phyloP scores from a whole-genome alignment of 2,888 invertebrate genomes.

The Eulithis prunata region DNA sequence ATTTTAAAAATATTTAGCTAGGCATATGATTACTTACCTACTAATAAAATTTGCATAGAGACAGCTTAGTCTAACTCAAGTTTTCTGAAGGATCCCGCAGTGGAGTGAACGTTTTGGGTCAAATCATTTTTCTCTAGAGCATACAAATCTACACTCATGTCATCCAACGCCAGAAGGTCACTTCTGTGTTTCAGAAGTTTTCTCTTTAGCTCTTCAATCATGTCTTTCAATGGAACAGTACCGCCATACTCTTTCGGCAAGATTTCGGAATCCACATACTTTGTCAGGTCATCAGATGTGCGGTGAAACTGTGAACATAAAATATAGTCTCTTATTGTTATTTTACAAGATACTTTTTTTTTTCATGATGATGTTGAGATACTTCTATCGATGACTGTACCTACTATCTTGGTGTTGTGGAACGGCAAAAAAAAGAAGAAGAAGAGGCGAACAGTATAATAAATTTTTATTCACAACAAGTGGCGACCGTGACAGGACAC shows the following conservation, averaged over 20 bases:
- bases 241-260: conserved; percentile 95
- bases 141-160: conserved; percentile 89
- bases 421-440: no score
- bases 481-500: no score
- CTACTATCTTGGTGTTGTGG: no score
- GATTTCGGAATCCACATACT: conserved; percentile 89
- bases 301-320: conserved; percentile 87
- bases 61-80: conserved; percentile 89
- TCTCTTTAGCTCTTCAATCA: conserved; percentile 90
- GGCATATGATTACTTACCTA: background rate
- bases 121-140: conserved; percentile 84
- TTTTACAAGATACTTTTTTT: no score
- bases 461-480: no score
- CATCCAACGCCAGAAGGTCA: conserved; percentile 88
- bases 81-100: conserved; percentile 93
- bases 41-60: background rate
- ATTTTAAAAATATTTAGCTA: background rate
- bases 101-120: conserved; percentile 89
- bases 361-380: no score
- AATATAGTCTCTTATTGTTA: background rate
- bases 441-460: no score
- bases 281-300: conserved; percentile 88
- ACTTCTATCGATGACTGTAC: no score
- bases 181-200: conserved; percentile 86
- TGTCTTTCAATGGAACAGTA: conserved; percentile 90